Base-by-base conservation (phyloP, 2,113 vertebrate species). In the Leptobrachium ailaonicum region DNA sequence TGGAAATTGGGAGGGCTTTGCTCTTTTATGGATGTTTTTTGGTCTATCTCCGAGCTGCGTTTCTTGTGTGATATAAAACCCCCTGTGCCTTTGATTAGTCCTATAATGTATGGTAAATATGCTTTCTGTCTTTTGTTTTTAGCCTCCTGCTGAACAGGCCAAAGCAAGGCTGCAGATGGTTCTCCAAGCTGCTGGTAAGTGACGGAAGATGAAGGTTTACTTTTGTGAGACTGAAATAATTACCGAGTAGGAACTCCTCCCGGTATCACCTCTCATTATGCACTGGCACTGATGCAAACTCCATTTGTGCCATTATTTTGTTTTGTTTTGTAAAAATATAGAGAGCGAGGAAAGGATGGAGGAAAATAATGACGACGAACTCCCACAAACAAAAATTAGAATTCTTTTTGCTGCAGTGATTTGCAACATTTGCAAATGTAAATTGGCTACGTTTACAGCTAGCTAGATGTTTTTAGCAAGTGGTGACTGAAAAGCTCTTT, bases 151-250 rank as follows among this genome's bases (percentile, higher is more conserved):
- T 54, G 96, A 98, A 82, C 97, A 99, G 86, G 96, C 96, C 83
- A 98, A 98, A 83, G 96, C 95, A 72, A 93, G 96, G 83, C 90
- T 99, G 45, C 97, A 98, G 66, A 82, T 98, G 88, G 96, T 98
- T 43, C 94, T 98, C 8, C 95, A 98, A 93, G 96, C 97, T 84
- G 97, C 96, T 89, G 98, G 98, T 99, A 94, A 90, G 94, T 90
- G 11, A 83, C 83, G n/a, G 82, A 71, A 1, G 74, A 74, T 73
- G 32, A 82, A 81, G 72, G 79, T 81, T 81, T 81, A 69, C 79
- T 58, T 81, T 74, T 81, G 79, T 75, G 63, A 81, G 63, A 41
- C 79, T 74, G 72, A 81, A 81, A 81, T 81, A 75, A 81, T 81
- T 81, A 81, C 72, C 71, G 20, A 67, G 42, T 54, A 75, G 72